phyloP scores from a whole-genome alignment of 2,888 invertebrate species.

The Antheraea yamamai region DNA sequence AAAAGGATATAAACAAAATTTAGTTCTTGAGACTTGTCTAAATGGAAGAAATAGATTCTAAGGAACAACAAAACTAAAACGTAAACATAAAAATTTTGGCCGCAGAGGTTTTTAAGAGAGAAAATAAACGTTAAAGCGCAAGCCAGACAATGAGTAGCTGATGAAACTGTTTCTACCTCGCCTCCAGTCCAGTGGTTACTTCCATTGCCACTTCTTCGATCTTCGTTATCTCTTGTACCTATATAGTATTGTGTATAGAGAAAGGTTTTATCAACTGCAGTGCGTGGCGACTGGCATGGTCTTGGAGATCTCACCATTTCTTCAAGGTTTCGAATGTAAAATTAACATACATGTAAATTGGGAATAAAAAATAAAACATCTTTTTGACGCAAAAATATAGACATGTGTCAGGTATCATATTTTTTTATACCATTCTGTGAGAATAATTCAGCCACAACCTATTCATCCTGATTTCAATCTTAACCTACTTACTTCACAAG shows the following conservation, averaged over 20 bases:
- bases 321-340: constrained; percentile 4
- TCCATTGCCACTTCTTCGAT: constrained; percentile 48
- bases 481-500: background rate
- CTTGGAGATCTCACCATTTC: constrained; percentile 27
- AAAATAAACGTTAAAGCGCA: too few species aligned
- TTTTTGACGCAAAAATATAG: background rate
- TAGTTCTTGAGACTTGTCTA: too few species aligned
- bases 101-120: too few species aligned
- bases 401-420: background rate
- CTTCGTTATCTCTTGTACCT: constrained; percentile 58
- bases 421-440: background rate
- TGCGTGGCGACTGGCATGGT: constrained; percentile 34
- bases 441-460: background rate
- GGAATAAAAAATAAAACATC: background rate
- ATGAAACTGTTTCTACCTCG: constrained; percentile 43
- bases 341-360: background rate
- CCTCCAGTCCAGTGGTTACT: constrained; percentile 62
- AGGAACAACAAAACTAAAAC: background rate
- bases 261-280: constrained; percentile 46
- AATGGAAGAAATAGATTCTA: too few species aligned
- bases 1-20: too few species aligned
- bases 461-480: background rate
- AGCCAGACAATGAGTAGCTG: background rate
- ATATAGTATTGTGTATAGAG: constrained; percentile 60
- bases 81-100: too few species aligned